Percentiles rank a stretch among this genome's conserved stretches.
These are phyloP conservation scores for Cydia fagiglandana DNA, from an alignment of 1,140 invertebrate genomes.

Conservation along the genomic window DNA sequence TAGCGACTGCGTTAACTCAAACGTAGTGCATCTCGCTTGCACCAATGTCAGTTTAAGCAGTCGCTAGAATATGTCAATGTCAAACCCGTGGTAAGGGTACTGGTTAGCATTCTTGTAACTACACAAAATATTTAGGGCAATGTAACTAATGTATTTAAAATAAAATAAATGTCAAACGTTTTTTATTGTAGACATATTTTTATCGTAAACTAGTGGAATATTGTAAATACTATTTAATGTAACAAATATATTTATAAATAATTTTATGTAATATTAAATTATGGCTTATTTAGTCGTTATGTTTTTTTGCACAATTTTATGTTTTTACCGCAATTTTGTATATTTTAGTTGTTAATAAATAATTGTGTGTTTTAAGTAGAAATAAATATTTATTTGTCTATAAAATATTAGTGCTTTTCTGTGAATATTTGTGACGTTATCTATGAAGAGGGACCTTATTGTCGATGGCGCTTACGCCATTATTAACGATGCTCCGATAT, in stretches of 20 bases:
- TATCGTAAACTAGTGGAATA: conserved; percentile 12
- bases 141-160: not conserved
- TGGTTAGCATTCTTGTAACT: not conserved
- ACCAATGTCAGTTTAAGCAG: too few species aligned
- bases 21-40: too few species aligned
- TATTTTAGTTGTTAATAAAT: conserved; percentile 21
- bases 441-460: too few species aligned
- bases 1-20: too few species aligned
- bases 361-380: conserved; percentile 18
- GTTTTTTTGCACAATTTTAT: conserved; percentile 19
- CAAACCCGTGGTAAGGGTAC: too few species aligned
- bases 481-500: too few species aligned
- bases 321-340: conserved; percentile 22
- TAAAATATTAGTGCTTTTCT: not conserved
- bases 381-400: conserved; percentile 22
- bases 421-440: not conserved
- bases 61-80: too few species aligned
- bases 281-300: conserved; percentile 11
- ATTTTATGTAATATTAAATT: conserved; percentile 24
- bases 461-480: too few species aligned
- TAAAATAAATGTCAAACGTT: conserved; percentile 16
- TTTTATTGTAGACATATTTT: conserved; percentile 24
- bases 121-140: not conserved
- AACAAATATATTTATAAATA: conserved; percentile 24
- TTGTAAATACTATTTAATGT: conserved; percentile 17